These are phyloP conservation scores for Eupeodes latifasciatus DNA, from an alignment of 2,888 invertebrate species.

Conservation along the genomic window DNA sequence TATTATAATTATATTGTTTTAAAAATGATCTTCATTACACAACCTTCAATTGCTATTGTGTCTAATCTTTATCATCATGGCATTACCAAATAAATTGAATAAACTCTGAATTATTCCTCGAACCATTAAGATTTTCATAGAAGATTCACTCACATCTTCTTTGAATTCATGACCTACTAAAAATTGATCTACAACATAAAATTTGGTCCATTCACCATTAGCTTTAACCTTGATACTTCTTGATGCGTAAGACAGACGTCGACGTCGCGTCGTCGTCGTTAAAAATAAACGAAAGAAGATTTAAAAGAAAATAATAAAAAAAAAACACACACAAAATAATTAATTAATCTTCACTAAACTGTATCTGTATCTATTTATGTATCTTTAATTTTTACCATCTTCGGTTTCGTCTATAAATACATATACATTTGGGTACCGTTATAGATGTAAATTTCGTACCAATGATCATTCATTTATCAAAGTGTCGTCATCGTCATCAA, in stretches of 20 bases:
- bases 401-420: background rate
- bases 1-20: too few species aligned
- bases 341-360: background rate
- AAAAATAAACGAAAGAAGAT: background rate
- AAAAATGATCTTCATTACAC: too few species aligned
- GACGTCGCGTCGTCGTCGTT: too few species aligned
- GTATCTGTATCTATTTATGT: background rate
- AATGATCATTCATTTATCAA: background rate
- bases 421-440: background rate
- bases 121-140: background rate
- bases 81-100: too few species aligned
- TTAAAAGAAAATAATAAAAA: background rate
- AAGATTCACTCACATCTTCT: background rate
- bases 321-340: background rate
- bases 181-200: constrained; percentile 27
- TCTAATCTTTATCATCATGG: too few species aligned
- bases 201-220: constrained; percentile 30
- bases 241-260: constrained; percentile 7
- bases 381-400: background rate
- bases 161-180: constrained; percentile 26
- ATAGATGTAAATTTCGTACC: background rate
- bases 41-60: too few species aligned
- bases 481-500: background rate
- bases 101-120: background rate
- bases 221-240: constrained; percentile 9